Base-by-base conservation (phyloP, 2,797 vertebrate species). In the Sebastes reedi region DNA sequence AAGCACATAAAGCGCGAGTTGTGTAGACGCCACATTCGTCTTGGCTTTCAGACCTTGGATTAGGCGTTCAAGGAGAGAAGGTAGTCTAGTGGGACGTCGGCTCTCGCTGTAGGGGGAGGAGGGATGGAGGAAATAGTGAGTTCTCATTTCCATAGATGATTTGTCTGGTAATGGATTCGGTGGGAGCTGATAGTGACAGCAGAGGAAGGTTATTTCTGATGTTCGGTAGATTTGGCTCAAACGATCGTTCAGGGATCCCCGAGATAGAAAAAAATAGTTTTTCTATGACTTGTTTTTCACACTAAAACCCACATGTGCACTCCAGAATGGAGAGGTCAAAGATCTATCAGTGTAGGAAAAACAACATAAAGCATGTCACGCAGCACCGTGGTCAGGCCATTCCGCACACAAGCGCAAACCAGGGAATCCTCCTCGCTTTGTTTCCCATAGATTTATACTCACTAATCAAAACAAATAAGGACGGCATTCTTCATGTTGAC, bases 381-480 rank as follows among this genome's bases (percentile, higher is more conserved):
- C 62, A 76, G 76, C 74, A 55, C 42, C 39, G 58, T 62, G 71
- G 80, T 84, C 79, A 30, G 75, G 82, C 76, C 64, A 30, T 76
- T 77, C 30, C 65, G 56, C 71, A 85, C 82, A 83, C 24, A 62
- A 79, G 68, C 25, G 52, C 72, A 66, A 84, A 86, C 67, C 12
- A 58, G 84, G 81, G 79, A 85, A 79, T 86, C 70, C 67, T 90
- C 42, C 60, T 77, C 20, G 32, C 81, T 91, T 90, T 91, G 81
- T 93, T 85, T 89, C 74, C 71, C 27, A n/a, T 46, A 78, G 88
- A 92, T 92, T 91, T 91, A 93, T 75, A 59, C 83, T 75, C 58
- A 86, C 89, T 90, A 90, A 92, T 94, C 90, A 92, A 92, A 94
- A 91, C 88, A 88, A 90, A 94, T 92, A 89, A 91, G 86, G 82